Base-by-base conservation (phyloP, 2,113 vertebrate species). In the Synodontis membranacea region DNA sequence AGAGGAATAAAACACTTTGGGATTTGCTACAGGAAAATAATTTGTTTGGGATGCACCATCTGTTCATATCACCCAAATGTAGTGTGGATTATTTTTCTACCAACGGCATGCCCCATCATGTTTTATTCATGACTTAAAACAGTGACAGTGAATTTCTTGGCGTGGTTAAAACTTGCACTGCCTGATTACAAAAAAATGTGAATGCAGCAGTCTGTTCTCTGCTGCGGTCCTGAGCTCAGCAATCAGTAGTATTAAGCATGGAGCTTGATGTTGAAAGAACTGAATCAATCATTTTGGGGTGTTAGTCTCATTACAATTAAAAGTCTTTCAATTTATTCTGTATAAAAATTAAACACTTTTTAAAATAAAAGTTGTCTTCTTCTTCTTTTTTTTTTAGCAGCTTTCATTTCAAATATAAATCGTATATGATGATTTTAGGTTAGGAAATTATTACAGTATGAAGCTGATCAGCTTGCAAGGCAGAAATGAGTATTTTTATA, bases 191-290 rank as follows among this genome's bases (percentile, higher is more conserved):
- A 31, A 48, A 48, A 76, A 76, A 17, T 15, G n/a, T 50, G 46
- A 76, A 50, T 76, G 46, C 46, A 50, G 74, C 46, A 76, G 74
- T 76, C 74, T 76, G 74, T 50, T 50, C 11, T 76, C 14, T 50
- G 2, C n/a, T 1, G 15, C 44, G 19, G 19, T 76, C 46, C 28
- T 19, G 46, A 76, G 28, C 74, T 50, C 44, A 17, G 14, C 3
- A 31, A n/a, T 75, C 7, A 70, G 7, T 23, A 21, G 66, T 39
- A 39, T 70, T 70, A 70, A 70, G 34, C 39, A 46, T 75, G 72
- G 46, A 0, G 14, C 48, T 78, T 31, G 75, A 50, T 78, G 19
- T 31, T 78, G 3, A 52, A 31, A 7, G 2, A 4, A n/a, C 75
- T 10, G 44, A 50, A 50, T 31, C 2, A n/a, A 50, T 50, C 6